Conservation (phyloP, 1,140 invertebrate species). For the Acyrthosiphon pisum region DNA sequence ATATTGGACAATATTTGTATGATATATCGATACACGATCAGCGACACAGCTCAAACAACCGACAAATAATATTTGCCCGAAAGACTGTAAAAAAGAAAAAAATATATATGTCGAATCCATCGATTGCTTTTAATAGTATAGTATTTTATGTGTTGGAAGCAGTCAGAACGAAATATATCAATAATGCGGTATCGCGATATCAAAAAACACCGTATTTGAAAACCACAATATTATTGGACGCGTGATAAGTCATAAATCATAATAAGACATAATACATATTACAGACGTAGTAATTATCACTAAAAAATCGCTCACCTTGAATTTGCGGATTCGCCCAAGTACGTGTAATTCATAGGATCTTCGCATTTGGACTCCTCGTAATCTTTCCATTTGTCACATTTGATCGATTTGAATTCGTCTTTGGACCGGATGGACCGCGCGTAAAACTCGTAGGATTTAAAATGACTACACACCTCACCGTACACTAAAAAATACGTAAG, state of each 20-base stretch:
- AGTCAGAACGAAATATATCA: not conserved
- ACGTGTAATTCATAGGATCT: conserved; percentile 31
- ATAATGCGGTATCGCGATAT: not conserved
- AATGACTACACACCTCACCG: conserved; percentile 75
- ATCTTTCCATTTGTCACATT: conserved; percentile 58
- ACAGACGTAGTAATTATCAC: not conserved
- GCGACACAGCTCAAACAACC: not conserved
- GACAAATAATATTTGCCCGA: conserved; percentile 25
- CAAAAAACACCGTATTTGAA: not conserved
- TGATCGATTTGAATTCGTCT: conserved; percentile 63
- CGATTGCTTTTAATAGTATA: not conserved
- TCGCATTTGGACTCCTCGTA: conserved; percentile 56
- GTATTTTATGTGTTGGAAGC: not conserved
- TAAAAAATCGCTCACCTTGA: conserved; percentile 56
- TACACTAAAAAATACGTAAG: not conserved
- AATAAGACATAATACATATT: not conserved
- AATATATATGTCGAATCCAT: not conserved
- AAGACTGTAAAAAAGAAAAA: not conserved
- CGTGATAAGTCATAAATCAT: not conserved
- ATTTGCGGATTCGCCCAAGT: conserved; percentile 59
- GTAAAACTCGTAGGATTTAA: conserved; percentile 72
- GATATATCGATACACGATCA: not conserved
- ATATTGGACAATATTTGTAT: not conserved
- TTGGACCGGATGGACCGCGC: conserved; percentile 70
- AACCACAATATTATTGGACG: not conserved